Percentiles rank a stretch among this genome's conserved stretches.
Conservation (phyloP, 2,113 vertebrate species). For the Hippocampus zosterae region DNA sequence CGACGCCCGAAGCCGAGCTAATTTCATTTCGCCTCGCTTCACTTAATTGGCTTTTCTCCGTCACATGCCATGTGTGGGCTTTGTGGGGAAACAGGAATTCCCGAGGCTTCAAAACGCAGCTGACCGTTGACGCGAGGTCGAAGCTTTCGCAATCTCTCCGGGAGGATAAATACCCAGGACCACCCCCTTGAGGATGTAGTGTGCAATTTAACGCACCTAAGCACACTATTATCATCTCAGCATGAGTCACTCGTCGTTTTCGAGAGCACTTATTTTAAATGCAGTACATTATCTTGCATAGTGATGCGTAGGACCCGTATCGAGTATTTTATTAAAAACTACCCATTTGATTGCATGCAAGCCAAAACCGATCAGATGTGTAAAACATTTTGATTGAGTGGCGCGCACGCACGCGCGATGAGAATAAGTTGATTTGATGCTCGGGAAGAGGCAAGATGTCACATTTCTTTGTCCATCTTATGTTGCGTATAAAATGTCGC, state of each 20-base stretch:
- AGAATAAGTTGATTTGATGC: not conserved
- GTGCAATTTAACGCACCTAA: not conserved
- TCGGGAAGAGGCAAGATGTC: no score
- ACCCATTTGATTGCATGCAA: not conserved
- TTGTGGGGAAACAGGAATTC: constrained; percentile 25
- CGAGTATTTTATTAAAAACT: not conserved
- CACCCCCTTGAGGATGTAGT: not conserved
- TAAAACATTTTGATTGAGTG: not conserved
- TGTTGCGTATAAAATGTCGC: constrained; percentile 2
- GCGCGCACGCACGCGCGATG: no score
- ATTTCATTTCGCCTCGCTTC: constrained; percentile 35
- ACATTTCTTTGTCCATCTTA: constrained; percentile 9
- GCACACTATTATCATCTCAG: not conserved
- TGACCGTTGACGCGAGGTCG: not conserved
- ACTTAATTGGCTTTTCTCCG: constrained; percentile 27
- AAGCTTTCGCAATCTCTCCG: not conserved
- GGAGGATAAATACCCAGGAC: not conserved
- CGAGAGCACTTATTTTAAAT: not conserved
- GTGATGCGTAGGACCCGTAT: no score
- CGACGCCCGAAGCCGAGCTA: constrained; percentile 23
- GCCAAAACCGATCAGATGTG: not conserved
- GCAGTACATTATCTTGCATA: no score
- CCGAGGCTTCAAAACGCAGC: constrained; percentile 19
- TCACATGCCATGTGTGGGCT: constrained; percentile 15
- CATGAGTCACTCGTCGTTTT: not conserved